Evolutionary conservation across 2,888 invertebrate genomes (phyloP).

Genomic region (Thecocarcelia acutangulata): DNA sequence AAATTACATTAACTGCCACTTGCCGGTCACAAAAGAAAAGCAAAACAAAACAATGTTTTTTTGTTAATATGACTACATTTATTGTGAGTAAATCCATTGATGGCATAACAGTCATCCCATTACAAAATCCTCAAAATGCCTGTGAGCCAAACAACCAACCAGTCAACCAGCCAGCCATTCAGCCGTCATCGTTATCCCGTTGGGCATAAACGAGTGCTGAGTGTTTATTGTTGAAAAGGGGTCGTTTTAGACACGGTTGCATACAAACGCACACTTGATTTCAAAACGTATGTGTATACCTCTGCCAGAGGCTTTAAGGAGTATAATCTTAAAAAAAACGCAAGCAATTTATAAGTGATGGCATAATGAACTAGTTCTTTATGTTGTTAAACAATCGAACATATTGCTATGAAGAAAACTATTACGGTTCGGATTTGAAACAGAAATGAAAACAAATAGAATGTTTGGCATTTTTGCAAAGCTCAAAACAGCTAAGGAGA

Average conservation of each 20-base stretch:
- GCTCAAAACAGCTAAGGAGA: too few relatives aligned
- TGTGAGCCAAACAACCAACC: constrained; percentile 1
- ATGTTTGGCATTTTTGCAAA: too few relatives aligned
- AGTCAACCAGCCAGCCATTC: background rate
- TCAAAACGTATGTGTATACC: constrained; percentile 20
- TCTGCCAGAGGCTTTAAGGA: constrained; percentile 15
- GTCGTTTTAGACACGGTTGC: constrained; percentile 42
- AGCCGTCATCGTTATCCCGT: constrained; percentile 46
- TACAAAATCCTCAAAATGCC: constrained; percentile 27
- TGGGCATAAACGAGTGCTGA: constrained; percentile 53
- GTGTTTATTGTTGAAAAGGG: constrained; percentile 34
- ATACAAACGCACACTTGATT: background rate
- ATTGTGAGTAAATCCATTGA: constrained; percentile 32
- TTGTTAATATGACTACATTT: constrained; percentile 16
- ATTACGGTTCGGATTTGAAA: too few relatives aligned
- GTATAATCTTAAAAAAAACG: background rate
- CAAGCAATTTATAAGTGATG: too few relatives aligned
- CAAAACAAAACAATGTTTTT: constrained; percentile 15
- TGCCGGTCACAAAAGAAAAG: constrained; percentile 61
- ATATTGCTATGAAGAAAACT: too few relatives aligned
- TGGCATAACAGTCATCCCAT: constrained; percentile 58
- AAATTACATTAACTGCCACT: constrained; percentile 69
- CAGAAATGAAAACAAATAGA: too few relatives aligned
- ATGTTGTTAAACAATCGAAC: too few relatives aligned
- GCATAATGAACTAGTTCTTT: too few relatives aligned